Conservation (phyloP, 2,113 vertebrate species). For the Tetrax tetrax region DNA sequence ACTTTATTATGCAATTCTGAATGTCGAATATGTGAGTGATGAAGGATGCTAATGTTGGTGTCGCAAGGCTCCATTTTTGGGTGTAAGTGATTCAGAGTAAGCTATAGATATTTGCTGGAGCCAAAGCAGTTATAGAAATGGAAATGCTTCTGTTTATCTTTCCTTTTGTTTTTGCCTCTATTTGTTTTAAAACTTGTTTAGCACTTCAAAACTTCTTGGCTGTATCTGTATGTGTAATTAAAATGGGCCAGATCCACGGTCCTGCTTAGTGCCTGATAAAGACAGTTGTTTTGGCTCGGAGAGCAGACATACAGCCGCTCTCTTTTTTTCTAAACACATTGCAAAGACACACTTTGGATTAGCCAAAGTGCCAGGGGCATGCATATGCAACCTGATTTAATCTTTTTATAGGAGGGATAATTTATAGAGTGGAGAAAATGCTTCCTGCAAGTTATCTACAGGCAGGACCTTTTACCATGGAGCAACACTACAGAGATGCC, state of each 20-base stretch:
- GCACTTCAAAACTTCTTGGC: not conserved
- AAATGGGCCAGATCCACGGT: fast-evolving
- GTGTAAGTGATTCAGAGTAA: no score
- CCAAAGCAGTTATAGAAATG: no score
- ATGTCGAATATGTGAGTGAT: not conserved
- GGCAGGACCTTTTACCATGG: not conserved
- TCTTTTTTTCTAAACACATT: not conserved
- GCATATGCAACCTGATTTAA: not conserved
- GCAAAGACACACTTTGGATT: not conserved
- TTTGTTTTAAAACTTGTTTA: not conserved
- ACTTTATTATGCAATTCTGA: not conserved
- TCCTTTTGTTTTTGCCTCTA: not conserved
- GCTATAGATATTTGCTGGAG: not conserved
- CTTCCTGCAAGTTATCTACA: not conserved
- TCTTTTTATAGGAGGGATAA: not conserved
- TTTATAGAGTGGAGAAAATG: not conserved
- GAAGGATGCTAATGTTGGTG: fast-evolving
- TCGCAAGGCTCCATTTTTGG: not conserved
- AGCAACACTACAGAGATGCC: not conserved
- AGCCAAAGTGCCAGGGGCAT: not conserved
- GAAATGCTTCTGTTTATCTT: not conserved
- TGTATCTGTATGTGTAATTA: not conserved
- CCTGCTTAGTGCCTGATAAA: not conserved
- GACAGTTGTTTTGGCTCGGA: not conserved
- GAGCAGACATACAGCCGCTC: fast-evolving